phyloP scores from a whole-genome alignment of 2,888 invertebrate species.

The Strigamia crassipes region DNA sequence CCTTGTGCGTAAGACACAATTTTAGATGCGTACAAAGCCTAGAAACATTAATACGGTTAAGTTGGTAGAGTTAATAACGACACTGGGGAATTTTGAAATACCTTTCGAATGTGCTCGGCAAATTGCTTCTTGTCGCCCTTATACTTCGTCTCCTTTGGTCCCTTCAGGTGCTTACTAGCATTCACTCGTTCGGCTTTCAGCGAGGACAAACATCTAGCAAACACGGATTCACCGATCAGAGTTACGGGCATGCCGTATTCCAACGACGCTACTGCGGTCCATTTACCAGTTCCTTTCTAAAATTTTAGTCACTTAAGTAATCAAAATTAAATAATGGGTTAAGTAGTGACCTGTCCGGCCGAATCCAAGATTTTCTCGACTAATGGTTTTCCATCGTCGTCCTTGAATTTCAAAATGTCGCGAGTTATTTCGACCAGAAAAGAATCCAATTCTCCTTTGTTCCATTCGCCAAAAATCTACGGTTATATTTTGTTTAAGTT shows the following conservation, averaged over 20 bases:
- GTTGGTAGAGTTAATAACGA: not conserved
- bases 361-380: constrained; percentile 92
- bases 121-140: constrained; percentile 77
- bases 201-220: constrained; percentile 92
- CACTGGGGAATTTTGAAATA: constrained; percentile 52
- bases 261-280: constrained; percentile 95
- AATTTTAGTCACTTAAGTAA: constrained; percentile 41
- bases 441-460: constrained; percentile 91
- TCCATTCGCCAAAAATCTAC: constrained; percentile 89
- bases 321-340: not conserved
- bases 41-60: constrained; percentile 45
- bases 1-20: constrained; percentile 99
- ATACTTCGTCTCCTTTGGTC: constrained; percentile 67
- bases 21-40: constrained; percentile 96
- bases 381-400: constrained; percentile 77
- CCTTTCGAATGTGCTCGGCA: constrained; percentile 76
- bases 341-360: constrained; percentile 68
- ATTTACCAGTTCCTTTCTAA: constrained; percentile 98
- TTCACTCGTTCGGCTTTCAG: constrained; percentile 82
- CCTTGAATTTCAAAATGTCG: constrained; percentile 89
- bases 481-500: not conserved
- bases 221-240: constrained; percentile 96
- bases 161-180: constrained; percentile 78
- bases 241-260: constrained; percentile 98
- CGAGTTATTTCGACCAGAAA: constrained; percentile 97